Evolutionary conservation across 2,797 vertebrate genomes (phyloP), one percentile per base, ranked within the genome.

Genomic region (Sciurus vulgaris): DNA sequence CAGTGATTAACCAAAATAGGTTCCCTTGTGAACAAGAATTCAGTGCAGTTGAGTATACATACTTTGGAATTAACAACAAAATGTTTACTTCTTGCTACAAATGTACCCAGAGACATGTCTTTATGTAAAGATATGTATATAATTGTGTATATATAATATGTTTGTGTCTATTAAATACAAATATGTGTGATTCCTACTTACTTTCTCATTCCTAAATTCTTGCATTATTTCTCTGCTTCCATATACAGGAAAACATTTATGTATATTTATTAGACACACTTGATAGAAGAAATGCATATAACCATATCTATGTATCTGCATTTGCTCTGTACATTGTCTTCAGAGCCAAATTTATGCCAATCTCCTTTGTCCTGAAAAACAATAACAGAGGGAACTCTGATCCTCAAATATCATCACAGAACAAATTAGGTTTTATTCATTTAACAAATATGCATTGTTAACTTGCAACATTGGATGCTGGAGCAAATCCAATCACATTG

Each of bases 391-490:
- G 10, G 8, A 73, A 79, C 22, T 38, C 18, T 93, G 44, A 91
- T 86, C 33, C 63, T 26, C 35, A 77, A 91, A 82, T 94, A 90
- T 41, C 6, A 61, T 86, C 38, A 81, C 22, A 88, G 30, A 0
- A 33, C 22, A 74, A 85, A 86, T 65, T 90, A 82, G 13, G 1
- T 83, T 67, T 35, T 65, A n/a, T 70, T 94, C 12, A 84, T 81
- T 95, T 85, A 91, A 82, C 61, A 89, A 51, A 87, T 51, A 24
- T 44, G 11, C 35, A 33, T 73, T 76, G 12, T 59, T 93, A 93
- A 96, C 89, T 33, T 87, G 49, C 28, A 51, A 35, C 24, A 51
- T 3, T 51, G 44, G 51, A 56, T 59, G 5, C 15, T 51, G 47
- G 44, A 63, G 51, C 9, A 93, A 87, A 85, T 18, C 11, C 44